These are phyloP conservation scores for Phrynocephalus forsythii DNA, from an alignment of 2,797 vertebrate genomes.

Conservation along the genomic window DNA sequence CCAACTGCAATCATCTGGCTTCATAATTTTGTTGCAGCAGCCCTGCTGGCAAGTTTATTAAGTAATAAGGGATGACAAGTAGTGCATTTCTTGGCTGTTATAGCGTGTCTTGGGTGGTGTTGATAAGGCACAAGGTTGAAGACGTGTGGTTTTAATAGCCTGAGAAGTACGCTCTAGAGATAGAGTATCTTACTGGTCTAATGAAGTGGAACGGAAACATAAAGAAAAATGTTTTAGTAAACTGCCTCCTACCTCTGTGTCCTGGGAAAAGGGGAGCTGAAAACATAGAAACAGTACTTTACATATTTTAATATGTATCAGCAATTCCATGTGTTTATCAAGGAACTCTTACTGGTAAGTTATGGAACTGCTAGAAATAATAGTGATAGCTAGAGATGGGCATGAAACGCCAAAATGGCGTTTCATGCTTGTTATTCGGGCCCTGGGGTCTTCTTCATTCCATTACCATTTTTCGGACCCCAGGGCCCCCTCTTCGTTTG, in stretches of 20 bases:
- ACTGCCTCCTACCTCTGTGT: slow-evolving; percentile 45
- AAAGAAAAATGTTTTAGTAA: slow-evolving; percentile 62
- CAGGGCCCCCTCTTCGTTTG: no score
- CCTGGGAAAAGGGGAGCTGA: slow-evolving; percentile 42
- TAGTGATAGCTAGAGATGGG: background rate
- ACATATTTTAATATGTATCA: background rate
- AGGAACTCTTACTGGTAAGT: background rate
- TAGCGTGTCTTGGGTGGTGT: slow-evolving; percentile 52
- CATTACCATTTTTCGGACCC: no score
- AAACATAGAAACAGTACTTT: slow-evolving; percentile 39
- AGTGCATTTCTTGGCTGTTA: slow-evolving; percentile 63
- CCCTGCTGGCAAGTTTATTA: slow-evolving; percentile 67
- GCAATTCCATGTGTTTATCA: background rate
- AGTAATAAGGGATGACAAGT: slow-evolving; percentile 67
- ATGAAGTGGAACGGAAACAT: slow-evolving; percentile 61
- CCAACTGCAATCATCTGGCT: slow-evolving; percentile 55
- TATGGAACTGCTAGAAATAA: background rate
- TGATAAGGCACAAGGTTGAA: slow-evolving; percentile 64
- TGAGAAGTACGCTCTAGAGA: slow-evolving; percentile 64
- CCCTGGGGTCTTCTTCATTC: no score
- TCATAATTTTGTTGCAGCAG: slow-evolving; percentile 67
- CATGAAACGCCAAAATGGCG: no score
- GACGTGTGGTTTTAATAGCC: slow-evolving; percentile 63
- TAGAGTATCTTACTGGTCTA: slow-evolving; percentile 65
- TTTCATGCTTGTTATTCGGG: no score